phyloP scores from a whole-genome alignment of 2,113 vertebrate genomes.

The Carassius gibelio region DNA sequence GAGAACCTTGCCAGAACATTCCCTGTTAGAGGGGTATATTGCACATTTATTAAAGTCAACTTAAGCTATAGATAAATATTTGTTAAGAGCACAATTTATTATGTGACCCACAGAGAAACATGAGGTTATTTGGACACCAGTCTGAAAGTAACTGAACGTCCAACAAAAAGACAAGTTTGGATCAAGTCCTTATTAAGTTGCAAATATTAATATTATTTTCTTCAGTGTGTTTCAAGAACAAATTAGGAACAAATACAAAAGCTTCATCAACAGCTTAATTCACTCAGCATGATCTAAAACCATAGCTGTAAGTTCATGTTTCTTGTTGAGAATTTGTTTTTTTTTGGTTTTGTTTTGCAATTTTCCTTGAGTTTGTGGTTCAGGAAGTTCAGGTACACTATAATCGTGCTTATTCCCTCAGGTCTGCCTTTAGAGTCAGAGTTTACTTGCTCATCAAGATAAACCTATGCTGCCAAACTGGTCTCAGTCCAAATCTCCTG shows the following conservation, averaged over 20 bases:
- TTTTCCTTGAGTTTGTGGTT: slow-evolving; percentile 5
- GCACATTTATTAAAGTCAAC: background rate
- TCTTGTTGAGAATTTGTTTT: background rate
- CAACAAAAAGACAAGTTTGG: background rate
- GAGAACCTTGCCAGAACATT: too few species aligned
- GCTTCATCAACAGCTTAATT: background rate
- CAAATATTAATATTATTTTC: background rate
- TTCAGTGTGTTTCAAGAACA: background rate
- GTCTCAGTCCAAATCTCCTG: slow-evolving; percentile 7
- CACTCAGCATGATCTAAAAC: background rate
- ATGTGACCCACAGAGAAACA: background rate
- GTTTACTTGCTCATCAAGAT: slow-evolving; percentile 17
- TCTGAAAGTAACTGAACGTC: background rate
- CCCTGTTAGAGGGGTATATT: background rate
- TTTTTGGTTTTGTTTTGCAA: background rate
- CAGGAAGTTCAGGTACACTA: slow-evolving; percentile 8
- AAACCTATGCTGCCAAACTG: slow-evolving; percentile 2
- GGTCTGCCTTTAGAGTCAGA: background rate
- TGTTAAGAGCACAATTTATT: background rate
- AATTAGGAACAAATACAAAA: background rate
- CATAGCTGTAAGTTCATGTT: background rate
- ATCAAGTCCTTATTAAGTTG: background rate
- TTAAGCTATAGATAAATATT: background rate
- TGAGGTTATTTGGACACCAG: background rate
- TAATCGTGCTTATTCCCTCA: background rate